phyloP scores from a whole-genome alignment of 2,888 invertebrate genomes.

The Sisyra nigra region DNA sequence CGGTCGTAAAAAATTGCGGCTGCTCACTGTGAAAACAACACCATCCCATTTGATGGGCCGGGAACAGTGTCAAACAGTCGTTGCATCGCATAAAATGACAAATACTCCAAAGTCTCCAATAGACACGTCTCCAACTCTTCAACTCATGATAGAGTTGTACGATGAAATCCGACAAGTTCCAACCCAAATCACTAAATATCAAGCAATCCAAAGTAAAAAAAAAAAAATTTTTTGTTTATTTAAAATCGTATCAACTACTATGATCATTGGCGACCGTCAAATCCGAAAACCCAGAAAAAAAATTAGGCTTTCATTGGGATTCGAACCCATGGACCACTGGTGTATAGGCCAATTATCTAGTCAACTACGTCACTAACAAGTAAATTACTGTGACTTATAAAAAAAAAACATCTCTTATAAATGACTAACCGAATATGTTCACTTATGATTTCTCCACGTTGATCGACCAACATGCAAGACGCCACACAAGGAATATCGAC shows the following conservation, averaged over 20 bases:
- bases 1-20: slow-evolving; percentile 58
- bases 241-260: too few relatives aligned
- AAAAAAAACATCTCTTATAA: neutral
- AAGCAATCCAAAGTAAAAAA: slow-evolving; percentile 6
- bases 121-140: slow-evolving; percentile 79
- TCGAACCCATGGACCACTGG: too few relatives aligned
- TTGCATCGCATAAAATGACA: slow-evolving; percentile 75
- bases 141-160: slow-evolving; percentile 57
- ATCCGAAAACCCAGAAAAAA: too few relatives aligned
- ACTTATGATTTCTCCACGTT: slow-evolving; percentile 54
- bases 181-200: slow-evolving; percentile 45
- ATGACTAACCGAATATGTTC: slow-evolving; percentile 43
- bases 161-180: slow-evolving; percentile 72
- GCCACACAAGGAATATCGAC: slow-evolving; percentile 57
- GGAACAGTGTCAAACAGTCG: slow-evolving; percentile 61
- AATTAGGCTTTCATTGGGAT: too few relatives aligned
- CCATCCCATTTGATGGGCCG: slow-evolving; percentile 63
- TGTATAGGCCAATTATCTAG: too few relatives aligned
- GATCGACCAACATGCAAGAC: slow-evolving; percentile 52
- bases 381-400: neutral
- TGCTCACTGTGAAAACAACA: slow-evolving; percentile 67
- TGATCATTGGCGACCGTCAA: too few relatives aligned
- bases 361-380: too few relatives aligned
- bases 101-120: slow-evolving; percentile 88
- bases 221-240: neutral